Evolutionary conservation across 2,113 vertebrate species (phyloP).

Genomic region (Rafetus swinhoei): DNA sequence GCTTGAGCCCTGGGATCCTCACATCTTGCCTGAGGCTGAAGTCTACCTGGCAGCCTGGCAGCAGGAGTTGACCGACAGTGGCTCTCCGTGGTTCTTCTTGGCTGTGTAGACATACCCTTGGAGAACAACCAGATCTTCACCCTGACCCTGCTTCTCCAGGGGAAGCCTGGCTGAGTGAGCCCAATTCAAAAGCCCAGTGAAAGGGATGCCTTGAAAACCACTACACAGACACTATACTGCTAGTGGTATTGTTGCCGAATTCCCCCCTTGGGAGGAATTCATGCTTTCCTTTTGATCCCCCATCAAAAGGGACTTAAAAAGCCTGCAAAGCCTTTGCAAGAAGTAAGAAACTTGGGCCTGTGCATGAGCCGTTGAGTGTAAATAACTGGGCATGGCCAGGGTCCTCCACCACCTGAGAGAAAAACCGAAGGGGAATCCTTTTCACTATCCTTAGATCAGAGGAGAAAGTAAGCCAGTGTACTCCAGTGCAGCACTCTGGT

Average conservation of each 20-base stretch:
- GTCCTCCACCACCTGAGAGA: neutral
- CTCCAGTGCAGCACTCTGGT: too few species aligned
- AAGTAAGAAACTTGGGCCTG: too few species aligned
- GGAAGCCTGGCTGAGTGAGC: neutral
- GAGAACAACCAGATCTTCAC: neutral
- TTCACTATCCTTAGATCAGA: neutral
- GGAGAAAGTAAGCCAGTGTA: too few species aligned
- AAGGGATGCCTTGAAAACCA: neutral
- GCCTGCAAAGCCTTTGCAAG: neutral
- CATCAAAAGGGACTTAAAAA: neutral
- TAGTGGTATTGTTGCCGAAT: neutral
- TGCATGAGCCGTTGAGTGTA: too few species aligned
- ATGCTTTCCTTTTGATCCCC: neutral
- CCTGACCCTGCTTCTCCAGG: neutral
- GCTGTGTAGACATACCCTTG: neutral
- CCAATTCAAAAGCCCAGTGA: neutral
- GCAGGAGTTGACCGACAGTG: neutral
- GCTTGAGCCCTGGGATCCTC: too few species aligned
- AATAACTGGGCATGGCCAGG: too few species aligned
- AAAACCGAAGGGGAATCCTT: neutral
- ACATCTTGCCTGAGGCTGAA: neutral
- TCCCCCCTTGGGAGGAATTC: neutral
- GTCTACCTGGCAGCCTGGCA: neutral
- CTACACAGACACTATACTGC: neutral
- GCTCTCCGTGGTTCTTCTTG: neutral